Base-by-base conservation (phyloP, 2,797 vertebrate genomes). In the Acanthurus leucopareius region DNA sequence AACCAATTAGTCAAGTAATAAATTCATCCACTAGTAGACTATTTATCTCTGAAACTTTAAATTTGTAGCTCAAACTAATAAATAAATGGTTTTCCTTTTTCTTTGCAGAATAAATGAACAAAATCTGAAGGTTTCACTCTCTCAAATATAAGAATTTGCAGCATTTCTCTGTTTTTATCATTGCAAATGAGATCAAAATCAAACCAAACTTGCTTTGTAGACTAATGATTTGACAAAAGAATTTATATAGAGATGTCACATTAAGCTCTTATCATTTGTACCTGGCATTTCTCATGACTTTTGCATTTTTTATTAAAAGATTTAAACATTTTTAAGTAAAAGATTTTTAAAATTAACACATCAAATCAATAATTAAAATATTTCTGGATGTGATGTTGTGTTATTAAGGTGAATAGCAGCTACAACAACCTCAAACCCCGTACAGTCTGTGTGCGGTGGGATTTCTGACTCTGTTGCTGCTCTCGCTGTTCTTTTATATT, bases 401-500 rank as follows among this genome's bases (percentile, higher is more conserved):
- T 22, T 42, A n/a, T 35, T 73, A 4, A 44, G 11, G 25, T 73
- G 40, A 40, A 35, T 1, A 17, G 19, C 42, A 0, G 54, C 15
- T 51, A 32, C 13, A 58, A 35, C 42, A 42, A 6, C 53, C 40
- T 48, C 22, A 57, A 10, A 60, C 28, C 19, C 16, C 42, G 15
- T 69, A 40, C 47, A 10, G 15, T 51, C 68, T 57, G 28, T 42
- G 17, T 16, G 14, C 19, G 20, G 7, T 19, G 19, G 38, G 45
- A 10, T 49, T 44, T 73, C 20, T 74, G 77, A 75, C 68, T 69
- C 64, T 79, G 67, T 58, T 35, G 17, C 52, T 47, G 63, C 77
- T 61, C 73, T 51, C 20, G 19, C 52, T 56, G 49, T 72, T 71
- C 59, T 61, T 83, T 88, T 82, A 65, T 75, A 47, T 61, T 80